These are phyloP conservation scores for Ceratosolen solmsi DNA, from an alignment of 1,140 invertebrate species.

Conservation along the genomic window DNA sequence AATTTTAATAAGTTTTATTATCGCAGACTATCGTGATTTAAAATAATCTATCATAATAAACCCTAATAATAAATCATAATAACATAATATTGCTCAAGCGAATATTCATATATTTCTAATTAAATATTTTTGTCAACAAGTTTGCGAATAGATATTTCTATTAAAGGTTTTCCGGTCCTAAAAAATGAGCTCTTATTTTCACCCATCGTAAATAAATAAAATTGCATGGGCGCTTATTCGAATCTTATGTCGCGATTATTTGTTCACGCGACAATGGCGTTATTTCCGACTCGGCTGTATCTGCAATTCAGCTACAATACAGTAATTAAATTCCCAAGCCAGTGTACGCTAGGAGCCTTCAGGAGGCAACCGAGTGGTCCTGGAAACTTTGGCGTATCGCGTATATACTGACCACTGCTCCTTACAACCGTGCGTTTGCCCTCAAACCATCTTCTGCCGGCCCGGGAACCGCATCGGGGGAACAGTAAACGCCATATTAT, in stretches of 20 bases:
- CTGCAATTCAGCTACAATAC: conserved; percentile 74
- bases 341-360: conserved; percentile 55
- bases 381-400: conserved; percentile 72
- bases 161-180: too few relatives aligned
- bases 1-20: too few relatives aligned
- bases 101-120: too few relatives aligned
- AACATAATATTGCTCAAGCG: too few relatives aligned
- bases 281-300: conserved; percentile 74
- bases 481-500: conserved; percentile 67
- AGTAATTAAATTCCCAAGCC: conserved; percentile 75
- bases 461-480: conserved; percentile 49
- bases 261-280: conserved; percentile 73
- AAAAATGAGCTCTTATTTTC: too few relatives aligned
- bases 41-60: too few relatives aligned
- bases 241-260: conserved; percentile 66
- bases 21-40: too few relatives aligned
- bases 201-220: too few relatives aligned
- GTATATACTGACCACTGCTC: conserved; percentile 64
- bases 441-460: conserved; percentile 54
- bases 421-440: conserved; percentile 36
- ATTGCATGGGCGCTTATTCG: not conserved
- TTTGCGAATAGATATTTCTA: too few relatives aligned
- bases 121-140: too few relatives aligned
- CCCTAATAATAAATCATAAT: too few relatives aligned
- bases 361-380: conserved; percentile 47